These are phyloP conservation scores for Diorhabda elongata DNA, from an alignment of 1,140 invertebrate species.

Conservation along the genomic window DNA sequence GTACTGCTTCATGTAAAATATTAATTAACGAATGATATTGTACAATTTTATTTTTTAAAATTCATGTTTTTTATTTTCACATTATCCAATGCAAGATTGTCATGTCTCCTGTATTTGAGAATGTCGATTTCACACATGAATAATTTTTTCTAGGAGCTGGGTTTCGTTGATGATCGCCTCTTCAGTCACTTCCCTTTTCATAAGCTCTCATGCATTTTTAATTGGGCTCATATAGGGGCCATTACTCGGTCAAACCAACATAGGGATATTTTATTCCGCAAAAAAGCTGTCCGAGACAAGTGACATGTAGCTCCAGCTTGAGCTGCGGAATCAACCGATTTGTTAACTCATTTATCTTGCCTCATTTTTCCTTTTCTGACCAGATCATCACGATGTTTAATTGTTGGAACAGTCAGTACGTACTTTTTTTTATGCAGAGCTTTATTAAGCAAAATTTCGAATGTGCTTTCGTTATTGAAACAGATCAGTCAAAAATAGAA, in stretches of 20 bases:
- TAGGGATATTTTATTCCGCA: neutral
- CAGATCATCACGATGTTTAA: neutral
- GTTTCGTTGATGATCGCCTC: neutral
- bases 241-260: neutral
- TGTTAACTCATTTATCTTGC: neutral
- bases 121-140: neutral
- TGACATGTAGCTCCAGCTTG: too few species aligned
- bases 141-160: neutral
- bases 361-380: neutral
- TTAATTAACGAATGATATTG: too few species aligned
- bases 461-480: neutral
- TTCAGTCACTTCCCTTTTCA: neutral
- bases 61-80: too few species aligned
- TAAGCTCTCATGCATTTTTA: neutral
- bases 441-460: neutral
- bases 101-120: neutral
- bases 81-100: neutral
- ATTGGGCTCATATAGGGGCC: neutral
- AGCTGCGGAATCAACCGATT: neutral
- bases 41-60: too few species aligned
- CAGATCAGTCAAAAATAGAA: too few species aligned
- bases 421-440: neutral
- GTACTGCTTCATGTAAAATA: too few species aligned
- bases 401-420: neutral
- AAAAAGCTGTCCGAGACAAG: neutral